Percentiles rank a stretch among this genome's conserved stretches.
Conservation (phyloP, 1,140 invertebrate species). For the Heliconius hewitsoni region DNA sequence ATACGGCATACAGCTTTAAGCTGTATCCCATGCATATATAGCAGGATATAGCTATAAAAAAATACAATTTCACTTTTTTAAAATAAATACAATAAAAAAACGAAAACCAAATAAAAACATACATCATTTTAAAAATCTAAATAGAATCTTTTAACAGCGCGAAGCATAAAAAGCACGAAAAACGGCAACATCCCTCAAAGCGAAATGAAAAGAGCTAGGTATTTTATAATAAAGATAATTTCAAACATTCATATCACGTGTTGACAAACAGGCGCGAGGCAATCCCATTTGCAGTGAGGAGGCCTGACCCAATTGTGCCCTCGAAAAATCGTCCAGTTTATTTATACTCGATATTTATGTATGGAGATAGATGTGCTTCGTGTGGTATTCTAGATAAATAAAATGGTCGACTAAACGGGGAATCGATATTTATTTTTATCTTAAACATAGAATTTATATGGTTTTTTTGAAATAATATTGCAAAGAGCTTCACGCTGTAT, state of each 20-base stretch:
- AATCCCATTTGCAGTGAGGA: slow-evolving; percentile 27
- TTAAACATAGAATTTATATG: neutral
- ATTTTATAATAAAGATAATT: slow-evolving; percentile 9
- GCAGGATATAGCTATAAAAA: too few species aligned
- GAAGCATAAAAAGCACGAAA: neutral
- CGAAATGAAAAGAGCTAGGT: neutral
- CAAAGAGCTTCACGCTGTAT: too few species aligned
- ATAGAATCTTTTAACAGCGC: neutral
- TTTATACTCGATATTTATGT: slow-evolving; percentile 15
- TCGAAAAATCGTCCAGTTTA: slow-evolving; percentile 23
- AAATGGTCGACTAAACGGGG: neutral
- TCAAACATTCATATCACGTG: slow-evolving; percentile 2
- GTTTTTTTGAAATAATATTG: too few species aligned
- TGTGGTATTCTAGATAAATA: neutral
- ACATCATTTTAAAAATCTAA: neutral
- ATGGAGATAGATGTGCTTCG: slow-evolving; percentile 21
- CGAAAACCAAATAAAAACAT: too few species aligned
- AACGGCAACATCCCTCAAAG: neutral
- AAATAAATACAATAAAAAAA: neutral
- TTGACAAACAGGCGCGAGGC: slow-evolving; percentile 21
- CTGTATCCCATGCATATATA: too few species aligned
- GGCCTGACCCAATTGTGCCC: slow-evolving; percentile 24
- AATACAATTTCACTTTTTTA: too few species aligned
- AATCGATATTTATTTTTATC: neutral
- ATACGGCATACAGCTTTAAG: too few species aligned